Evolutionary conservation across 2,888 invertebrate species (phyloP).

Genomic region (Rugalucina vietnamica): DNA sequence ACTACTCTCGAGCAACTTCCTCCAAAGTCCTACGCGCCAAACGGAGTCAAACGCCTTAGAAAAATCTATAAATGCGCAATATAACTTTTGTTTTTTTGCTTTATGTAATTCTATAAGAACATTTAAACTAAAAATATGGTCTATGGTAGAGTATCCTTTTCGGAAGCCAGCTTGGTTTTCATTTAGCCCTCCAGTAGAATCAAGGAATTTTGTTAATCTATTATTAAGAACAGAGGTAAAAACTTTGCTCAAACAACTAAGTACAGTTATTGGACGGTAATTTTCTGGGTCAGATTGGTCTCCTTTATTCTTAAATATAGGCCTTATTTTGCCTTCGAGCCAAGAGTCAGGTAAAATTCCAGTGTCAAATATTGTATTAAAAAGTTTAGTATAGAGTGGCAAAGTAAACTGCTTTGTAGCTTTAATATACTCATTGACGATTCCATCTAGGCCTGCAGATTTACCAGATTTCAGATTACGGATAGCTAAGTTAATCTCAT

Average conservation of each 20-base stretch:
- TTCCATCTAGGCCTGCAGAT: background rate
- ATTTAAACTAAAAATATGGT: too few species aligned
- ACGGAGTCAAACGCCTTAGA: too few species aligned
- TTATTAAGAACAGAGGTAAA: slow-evolving; percentile 28
- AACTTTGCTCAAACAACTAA: slow-evolving; percentile 26
- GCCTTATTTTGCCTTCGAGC: slow-evolving; percentile 13
- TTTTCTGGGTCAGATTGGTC: slow-evolving; percentile 11
- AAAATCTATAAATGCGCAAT: too few species aligned
- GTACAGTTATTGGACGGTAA: slow-evolving; percentile 26
- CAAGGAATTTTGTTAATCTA: slow-evolving; percentile 20
- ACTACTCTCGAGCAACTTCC: too few species aligned
- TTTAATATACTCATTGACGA: slow-evolving; percentile 1
- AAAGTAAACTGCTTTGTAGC: background rate
- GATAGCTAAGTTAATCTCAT: background rate
- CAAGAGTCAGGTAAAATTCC: slow-evolving; percentile 16
- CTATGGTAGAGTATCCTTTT: too few species aligned
- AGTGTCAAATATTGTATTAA: slow-evolving; percentile 27
- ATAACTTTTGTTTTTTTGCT: too few species aligned
- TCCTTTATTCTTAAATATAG: slow-evolving; percentile 30
- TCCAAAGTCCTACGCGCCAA: too few species aligned
- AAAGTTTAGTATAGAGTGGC: background rate
- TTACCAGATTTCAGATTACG: too few species aligned
- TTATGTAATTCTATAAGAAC: too few species aligned
- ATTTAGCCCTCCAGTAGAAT: too few species aligned
- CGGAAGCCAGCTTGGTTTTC: too few species aligned